Evolutionary conservation across 1,140 invertebrate species (phyloP).

Genomic region (Temnothorax curvispinosus): DNA sequence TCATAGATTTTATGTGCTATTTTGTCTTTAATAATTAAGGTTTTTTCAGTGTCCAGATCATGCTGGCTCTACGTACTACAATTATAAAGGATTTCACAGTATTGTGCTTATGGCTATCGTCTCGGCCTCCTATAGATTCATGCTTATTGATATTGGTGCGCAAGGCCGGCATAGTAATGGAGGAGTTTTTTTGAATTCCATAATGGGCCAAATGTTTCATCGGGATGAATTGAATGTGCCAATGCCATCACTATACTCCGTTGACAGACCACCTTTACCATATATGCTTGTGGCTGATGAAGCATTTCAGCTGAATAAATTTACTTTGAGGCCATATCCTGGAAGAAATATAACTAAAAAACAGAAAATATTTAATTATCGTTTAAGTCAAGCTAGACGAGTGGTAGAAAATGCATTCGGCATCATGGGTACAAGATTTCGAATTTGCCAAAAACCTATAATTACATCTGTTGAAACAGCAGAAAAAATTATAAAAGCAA

Average conservation of each 20-base stretch:
- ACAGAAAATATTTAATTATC: neutral
- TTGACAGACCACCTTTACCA: neutral
- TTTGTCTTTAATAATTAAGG: too few species aligned
- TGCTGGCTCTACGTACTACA: neutral
- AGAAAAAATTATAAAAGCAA: neutral
- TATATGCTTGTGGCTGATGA: slow-evolving; percentile 16
- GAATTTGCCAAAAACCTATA: neutral
- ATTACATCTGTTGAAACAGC: neutral
- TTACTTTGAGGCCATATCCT: neutral
- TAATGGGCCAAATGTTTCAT: neutral
- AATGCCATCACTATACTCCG: neutral
- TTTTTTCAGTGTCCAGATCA: neutral
- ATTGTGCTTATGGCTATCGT: neutral
- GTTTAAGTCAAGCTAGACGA: neutral
- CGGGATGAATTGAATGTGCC: neutral
- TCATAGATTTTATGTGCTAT: too few species aligned
- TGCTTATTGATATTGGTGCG: neutral
- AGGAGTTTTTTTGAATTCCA: neutral
- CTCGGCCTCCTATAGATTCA: neutral
- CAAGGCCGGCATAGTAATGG: neutral
- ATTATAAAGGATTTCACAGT: slow-evolving; percentile 14
- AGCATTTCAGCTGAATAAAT: neutral
- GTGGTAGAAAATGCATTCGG: neutral
- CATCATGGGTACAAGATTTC: neutral
- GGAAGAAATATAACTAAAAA: neutral